Conservation (phyloP, 1,140 invertebrate species). For the Drosophila azteca region DNA sequence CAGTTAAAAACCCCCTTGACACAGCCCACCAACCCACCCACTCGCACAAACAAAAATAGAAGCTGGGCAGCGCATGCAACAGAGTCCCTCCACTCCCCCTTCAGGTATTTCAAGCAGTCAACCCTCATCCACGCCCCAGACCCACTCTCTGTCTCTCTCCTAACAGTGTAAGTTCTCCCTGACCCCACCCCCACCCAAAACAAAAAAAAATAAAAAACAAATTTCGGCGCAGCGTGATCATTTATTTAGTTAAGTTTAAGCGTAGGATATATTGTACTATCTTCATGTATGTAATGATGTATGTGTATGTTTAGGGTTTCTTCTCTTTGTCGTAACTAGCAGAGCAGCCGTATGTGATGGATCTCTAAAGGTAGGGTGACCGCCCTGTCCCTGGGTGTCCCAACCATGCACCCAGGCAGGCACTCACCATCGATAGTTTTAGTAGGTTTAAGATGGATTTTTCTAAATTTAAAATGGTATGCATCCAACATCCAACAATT, state of each 20-base stretch:
- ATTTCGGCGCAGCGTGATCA: conserved; percentile 79
- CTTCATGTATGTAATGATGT: conserved; percentile 39
- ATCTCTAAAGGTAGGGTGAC: conserved; percentile 68
- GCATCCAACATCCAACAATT: conserved; percentile 75
- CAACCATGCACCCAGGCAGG: conserved; percentile 15
- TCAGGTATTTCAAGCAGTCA: conserved; percentile 34
- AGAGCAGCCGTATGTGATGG: conserved; percentile 79
- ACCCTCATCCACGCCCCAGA: conserved; percentile 22
- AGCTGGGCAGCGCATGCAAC: conserved; percentile 41
- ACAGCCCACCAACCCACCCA: conserved; percentile 3
- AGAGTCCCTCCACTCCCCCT: background rate
- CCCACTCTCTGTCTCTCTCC: conserved; percentile 19
- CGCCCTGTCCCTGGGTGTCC: conserved; percentile 26
- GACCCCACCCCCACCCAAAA: conserved; percentile 1
- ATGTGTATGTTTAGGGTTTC: conserved; percentile 58
- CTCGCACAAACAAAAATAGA: conserved; percentile 24
- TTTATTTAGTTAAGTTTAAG: conserved; percentile 70
- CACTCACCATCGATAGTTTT: conserved; percentile 62
- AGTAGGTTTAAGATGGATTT: conserved; percentile 57
- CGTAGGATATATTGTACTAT: conserved; percentile 37
- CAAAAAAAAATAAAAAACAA: conserved; percentile 37
- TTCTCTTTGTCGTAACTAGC: conserved; percentile 53
- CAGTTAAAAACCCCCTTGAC: conserved; percentile 5
- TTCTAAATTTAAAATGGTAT: conserved; percentile 70
- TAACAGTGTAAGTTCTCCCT: conserved; percentile 46